Percentiles rank a stretch among this genome's conserved stretches.
Conservation (phyloP, 2,113 vertebrate species). For the Mormyrus lacerda region DNA sequence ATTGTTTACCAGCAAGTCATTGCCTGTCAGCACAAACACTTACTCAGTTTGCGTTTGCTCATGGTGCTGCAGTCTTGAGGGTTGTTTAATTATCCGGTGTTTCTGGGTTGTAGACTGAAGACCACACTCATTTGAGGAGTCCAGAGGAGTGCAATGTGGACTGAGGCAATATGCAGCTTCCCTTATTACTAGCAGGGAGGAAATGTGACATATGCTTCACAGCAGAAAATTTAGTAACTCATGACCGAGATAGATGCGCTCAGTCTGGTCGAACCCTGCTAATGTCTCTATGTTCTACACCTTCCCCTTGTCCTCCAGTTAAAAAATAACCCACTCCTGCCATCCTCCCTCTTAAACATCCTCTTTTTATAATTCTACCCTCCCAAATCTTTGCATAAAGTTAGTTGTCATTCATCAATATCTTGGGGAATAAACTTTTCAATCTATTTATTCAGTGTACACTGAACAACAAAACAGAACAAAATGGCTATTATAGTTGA, state of each 20-base stretch:
- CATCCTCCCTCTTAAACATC: background rate
- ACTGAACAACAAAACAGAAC: background rate
- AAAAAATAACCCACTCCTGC: background rate
- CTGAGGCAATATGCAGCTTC: background rate
- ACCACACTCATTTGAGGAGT: background rate
- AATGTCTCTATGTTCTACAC: background rate
- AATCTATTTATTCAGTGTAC: background rate
- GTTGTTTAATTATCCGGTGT: too few species aligned
- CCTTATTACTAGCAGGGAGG: background rate
- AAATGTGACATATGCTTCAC: background rate
- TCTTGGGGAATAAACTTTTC: background rate
- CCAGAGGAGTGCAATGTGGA: background rate
- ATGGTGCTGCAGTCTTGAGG: constrained; percentile 24
- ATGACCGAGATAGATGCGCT: background rate
- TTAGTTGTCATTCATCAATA: background rate
- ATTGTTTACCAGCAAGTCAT: background rate
- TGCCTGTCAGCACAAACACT: constrained; percentile 17
- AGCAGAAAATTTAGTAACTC: background rate
- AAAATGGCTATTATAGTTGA: background rate
- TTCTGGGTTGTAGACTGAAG: background rate
- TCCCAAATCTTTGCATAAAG: background rate
- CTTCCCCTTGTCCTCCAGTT: background rate
- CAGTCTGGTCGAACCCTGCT: background rate
- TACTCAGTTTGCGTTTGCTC: constrained; percentile 47
- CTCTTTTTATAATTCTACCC: background rate